Percentiles rank a stretch among this genome's conserved stretches.
Conservation (phyloP, 2,113 vertebrate genomes). For the Silurus asotus region DNA sequence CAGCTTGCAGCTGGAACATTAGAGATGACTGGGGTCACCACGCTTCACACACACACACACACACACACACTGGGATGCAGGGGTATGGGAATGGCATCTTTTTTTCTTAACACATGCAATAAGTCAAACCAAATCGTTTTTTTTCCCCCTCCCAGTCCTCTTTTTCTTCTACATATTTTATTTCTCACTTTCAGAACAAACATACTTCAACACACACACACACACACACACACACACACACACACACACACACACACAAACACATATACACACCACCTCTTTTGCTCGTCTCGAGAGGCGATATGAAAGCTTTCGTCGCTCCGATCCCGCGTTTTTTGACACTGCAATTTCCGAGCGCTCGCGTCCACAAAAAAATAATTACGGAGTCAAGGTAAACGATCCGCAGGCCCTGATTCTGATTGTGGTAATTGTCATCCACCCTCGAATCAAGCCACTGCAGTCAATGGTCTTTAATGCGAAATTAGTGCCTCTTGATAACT, state of each 20-base stretch:
- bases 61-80: neutral
- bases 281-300: neutral
- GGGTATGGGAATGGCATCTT: constrained; percentile 20
- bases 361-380: constrained; percentile 85
- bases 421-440: constrained; percentile 99
- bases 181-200: neutral
- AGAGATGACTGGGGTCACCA: constrained; percentile 51
- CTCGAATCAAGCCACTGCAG: constrained; percentile 97
- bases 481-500: constrained; percentile 99
- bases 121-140: neutral
- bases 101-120: neutral
- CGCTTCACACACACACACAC: constrained; percentile 26
- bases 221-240: neutral
- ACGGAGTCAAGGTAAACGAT: constrained; percentile 98
- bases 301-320: neutral
- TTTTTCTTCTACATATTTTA: neutral
- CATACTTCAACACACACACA: neutral
- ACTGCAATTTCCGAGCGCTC: constrained; percentile 66
- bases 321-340: constrained; percentile 64
- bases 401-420: constrained; percentile 95
- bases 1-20: constrained; percentile 57
- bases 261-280: neutral
- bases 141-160: neutral
- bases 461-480: constrained; percentile 99
- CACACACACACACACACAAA: neutral